Conservation (phyloP, 2,888 invertebrate species). For the Neelides folsomi region DNA sequence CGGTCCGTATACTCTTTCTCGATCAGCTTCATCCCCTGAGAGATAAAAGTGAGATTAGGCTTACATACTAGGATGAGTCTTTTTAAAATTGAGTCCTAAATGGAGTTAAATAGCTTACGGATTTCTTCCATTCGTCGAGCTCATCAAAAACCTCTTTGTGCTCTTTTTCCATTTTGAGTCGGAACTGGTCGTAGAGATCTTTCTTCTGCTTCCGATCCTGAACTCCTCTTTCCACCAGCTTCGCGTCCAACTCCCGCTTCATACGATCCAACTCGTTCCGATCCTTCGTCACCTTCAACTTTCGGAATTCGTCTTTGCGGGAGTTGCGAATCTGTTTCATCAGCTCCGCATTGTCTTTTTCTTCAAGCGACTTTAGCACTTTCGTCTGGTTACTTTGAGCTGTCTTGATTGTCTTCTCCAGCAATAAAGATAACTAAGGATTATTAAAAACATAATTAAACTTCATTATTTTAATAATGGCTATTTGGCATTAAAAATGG, state of each 20-base stretch:
- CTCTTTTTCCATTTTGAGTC: conserved; percentile 58
- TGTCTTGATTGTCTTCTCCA: conserved; percentile 64
- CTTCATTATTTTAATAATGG: neutral
- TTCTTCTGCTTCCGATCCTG: conserved; percentile 64
- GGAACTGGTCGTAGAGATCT: conserved; percentile 34
- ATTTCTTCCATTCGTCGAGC: conserved; percentile 49
- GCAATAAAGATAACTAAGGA: conserved; percentile 37
- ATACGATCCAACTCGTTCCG: conserved; percentile 73
- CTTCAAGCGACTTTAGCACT: conserved; percentile 51
- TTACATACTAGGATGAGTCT: neutral
- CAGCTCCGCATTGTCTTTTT: conserved; percentile 57
- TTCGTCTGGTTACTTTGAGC: conserved; percentile 73
- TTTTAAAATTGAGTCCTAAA: neutral
- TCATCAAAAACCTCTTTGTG: conserved; percentile 62
- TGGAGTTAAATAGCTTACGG: conserved; percentile 17
- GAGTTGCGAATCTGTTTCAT: conserved; percentile 69
- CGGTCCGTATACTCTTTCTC: neutral
- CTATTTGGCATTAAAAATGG: neutral
- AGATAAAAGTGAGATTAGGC: neutral
- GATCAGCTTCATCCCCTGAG: neutral
- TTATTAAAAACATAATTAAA: neutral
- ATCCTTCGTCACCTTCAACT: conserved; percentile 73
- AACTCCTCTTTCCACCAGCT: conserved; percentile 78
- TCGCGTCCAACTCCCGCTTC: conserved; percentile 66
- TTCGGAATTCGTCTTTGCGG: conserved; percentile 75